Evolutionary conservation across 2,113 vertebrate species (phyloP).

Genomic region (Chionomys nivalis): DNA sequence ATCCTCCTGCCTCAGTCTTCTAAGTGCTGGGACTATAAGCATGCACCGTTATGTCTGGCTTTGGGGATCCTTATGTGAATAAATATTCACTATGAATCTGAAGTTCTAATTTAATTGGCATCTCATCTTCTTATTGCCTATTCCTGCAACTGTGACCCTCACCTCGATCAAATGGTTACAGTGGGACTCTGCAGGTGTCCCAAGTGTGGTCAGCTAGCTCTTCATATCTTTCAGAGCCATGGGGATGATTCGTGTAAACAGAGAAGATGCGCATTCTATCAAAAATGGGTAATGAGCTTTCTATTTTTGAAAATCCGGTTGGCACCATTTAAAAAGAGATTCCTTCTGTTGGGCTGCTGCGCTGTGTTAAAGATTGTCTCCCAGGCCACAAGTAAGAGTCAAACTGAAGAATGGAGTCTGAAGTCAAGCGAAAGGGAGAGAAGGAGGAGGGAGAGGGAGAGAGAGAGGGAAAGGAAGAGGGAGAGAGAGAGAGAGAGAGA

Average conservation of each 20-base stretch:
- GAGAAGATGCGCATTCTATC: background rate
- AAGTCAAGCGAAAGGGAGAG: background rate
- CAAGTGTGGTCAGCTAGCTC: background rate
- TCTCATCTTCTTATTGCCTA: background rate
- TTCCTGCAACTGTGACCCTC: background rate
- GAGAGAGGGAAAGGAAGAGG: fast-evolving
- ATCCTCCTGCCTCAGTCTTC: background rate
- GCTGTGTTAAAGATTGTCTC: background rate
- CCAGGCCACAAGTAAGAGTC: background rate
- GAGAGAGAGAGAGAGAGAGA: too few relatives aligned
- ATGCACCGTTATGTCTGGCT: too few relatives aligned
- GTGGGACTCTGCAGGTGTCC: background rate
- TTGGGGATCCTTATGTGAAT: background rate
- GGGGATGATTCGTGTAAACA: background rate
- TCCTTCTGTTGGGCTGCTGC: background rate
- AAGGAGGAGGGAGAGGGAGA: too few relatives aligned
- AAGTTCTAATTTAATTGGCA: background rate
- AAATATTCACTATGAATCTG: background rate
- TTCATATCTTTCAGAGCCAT: background rate
- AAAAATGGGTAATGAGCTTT: background rate
- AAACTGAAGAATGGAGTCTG: background rate
- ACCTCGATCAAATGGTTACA: background rate
- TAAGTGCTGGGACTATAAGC: background rate
- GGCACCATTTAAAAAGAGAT: background rate
- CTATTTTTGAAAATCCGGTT: background rate